Evolutionary conservation across 1,140 invertebrate genomes (phyloP).

Genomic region (Pteromalus puparum): DNA sequence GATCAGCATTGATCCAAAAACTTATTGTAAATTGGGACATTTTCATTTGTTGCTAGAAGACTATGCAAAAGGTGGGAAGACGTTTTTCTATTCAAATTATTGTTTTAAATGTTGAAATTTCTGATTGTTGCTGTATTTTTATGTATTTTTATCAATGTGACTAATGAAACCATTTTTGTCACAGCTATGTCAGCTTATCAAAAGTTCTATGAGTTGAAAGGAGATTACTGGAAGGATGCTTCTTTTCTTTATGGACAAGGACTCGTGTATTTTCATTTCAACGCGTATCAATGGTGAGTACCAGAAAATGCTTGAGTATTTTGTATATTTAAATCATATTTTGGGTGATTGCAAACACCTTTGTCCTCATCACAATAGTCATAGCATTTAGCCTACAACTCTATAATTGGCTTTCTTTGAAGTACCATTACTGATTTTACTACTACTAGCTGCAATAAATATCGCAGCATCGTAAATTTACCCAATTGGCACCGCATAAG

Average conservation of each 20-base stretch:
- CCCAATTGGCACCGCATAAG: not conserved
- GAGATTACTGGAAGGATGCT: slow-evolving; percentile 93
- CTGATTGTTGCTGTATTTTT: no score
- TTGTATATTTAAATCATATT: no score
- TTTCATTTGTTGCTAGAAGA: slow-evolving; percentile 94
- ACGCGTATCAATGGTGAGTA: slow-evolving; percentile 96
- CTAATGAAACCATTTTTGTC: slow-evolving; percentile 65
- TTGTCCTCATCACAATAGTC: no score
- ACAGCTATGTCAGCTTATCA: slow-evolving; percentile 96
- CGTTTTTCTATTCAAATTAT: slow-evolving; percentile 40
- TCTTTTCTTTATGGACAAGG: slow-evolving; percentile 95
- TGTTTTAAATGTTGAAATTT: not conserved
- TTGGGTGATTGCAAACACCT: no score
- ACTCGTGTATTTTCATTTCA: slow-evolving; percentile 96
- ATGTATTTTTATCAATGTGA: not conserved
- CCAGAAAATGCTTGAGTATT: no score
- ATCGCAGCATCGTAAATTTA: not conserved
- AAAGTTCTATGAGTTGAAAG: slow-evolving; percentile 88
- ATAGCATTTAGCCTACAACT: no score
- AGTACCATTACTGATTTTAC: not conserved
- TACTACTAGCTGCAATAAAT: not conserved
- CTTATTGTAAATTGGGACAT: slow-evolving; percentile 95
- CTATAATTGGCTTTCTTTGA: not conserved
- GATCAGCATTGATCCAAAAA: slow-evolving; percentile 90
- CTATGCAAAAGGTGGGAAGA: slow-evolving; percentile 87